Percentiles rank a stretch among this genome's conserved stretches.
Evolutionary conservation across 2,113 vertebrate genomes (phyloP).

Genomic region (Psettodes erumei): DNA sequence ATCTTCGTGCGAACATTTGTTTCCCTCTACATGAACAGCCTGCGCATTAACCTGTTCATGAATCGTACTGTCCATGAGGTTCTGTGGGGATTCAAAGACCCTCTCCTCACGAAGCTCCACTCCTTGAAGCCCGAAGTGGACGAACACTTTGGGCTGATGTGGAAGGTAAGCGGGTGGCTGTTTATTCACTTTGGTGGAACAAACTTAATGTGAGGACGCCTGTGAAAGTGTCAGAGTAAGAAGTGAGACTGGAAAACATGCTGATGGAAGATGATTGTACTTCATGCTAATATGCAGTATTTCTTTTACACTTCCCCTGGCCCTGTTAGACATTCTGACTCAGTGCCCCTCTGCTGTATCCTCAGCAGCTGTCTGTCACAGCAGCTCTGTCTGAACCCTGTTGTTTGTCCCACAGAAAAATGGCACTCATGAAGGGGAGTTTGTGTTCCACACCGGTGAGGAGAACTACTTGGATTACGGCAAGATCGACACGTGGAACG

Average conservation of each 20-base stretch:
- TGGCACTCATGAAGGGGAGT: slow-evolving; percentile 93
- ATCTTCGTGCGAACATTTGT: slow-evolving; percentile 70
- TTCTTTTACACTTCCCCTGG: neutral
- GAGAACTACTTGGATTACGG: slow-evolving; percentile 91
- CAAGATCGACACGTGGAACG: slow-evolving; percentile 95
- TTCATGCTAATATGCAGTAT: slow-evolving; percentile 59
- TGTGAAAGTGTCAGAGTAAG: neutral
- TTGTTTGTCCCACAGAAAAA: slow-evolving; percentile 88
- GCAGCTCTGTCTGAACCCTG: slow-evolving; percentile 26
- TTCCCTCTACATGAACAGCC: slow-evolving; percentile 71
- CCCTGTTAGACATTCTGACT: slow-evolving; percentile 6
- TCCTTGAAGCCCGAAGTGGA: slow-evolving; percentile 81
- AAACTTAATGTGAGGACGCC: slow-evolving; percentile 12
- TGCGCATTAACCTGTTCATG: slow-evolving; percentile 86
- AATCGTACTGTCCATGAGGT: slow-evolving; percentile 87
- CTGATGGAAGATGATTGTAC: slow-evolving; percentile 38
- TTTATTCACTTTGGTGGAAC: neutral
- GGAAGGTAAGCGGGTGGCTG: slow-evolving; percentile 84
- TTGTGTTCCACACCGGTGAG: slow-evolving; percentile 92
- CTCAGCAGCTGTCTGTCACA: neutral
- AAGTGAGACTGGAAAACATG: slow-evolving; percentile 51
- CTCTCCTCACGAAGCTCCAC: slow-evolving; percentile 85
- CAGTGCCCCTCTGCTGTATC: neutral
- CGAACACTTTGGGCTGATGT: slow-evolving; percentile 91
- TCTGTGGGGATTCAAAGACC: slow-evolving; percentile 96